Evolutionary conservation across 2,113 vertebrate genomes (phyloP).

Genomic region (Hemicordylus capensis): DNA sequence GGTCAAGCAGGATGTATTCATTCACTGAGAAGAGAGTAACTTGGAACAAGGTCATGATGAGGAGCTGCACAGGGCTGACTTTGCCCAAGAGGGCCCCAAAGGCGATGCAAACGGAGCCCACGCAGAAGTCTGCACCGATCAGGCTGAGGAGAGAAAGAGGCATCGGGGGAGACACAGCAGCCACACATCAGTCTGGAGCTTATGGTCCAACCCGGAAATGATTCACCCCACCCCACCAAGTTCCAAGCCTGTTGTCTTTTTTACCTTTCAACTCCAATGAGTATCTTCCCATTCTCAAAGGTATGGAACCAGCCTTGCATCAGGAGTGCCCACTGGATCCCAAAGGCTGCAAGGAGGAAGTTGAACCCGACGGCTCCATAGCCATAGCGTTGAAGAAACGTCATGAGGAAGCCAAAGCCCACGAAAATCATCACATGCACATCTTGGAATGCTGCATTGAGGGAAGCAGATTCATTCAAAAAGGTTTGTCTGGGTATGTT

Average conservation of each 20-base stretch:
- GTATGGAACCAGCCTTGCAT: conserved; percentile 95
- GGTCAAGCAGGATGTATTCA: conserved; percentile 86
- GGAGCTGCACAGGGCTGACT: conserved; percentile 90
- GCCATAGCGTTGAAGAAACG: conserved; percentile 93
- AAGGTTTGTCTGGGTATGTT: not conserved
- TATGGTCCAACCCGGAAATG: not conserved
- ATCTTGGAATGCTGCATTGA: conserved; percentile 90
- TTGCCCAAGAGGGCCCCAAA: conserved; percentile 95
- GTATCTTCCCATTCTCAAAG: conserved; percentile 81
- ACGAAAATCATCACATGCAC: conserved; percentile 98
- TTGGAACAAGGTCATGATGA: conserved; percentile 93
- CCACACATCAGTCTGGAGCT: not conserved
- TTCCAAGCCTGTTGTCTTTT: not conserved
- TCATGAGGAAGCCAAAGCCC: conserved; percentile 98
- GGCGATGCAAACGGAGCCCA: conserved; percentile 89
- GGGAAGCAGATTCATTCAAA: not conserved
- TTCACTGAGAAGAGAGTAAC: conserved; percentile 91
- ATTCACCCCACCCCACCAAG: not conserved
- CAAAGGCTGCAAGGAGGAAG: conserved; percentile 93
- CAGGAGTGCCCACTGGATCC: conserved; percentile 96
- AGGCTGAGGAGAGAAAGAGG: conserved; percentile 75
- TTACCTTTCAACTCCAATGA: conserved; percentile 88
- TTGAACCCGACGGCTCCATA: conserved; percentile 92
- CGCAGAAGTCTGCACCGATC: conserved; percentile 97
- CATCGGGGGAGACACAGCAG: not conserved